phyloP scores from a whole-genome alignment of 2,797 vertebrate genomes.

The Adelosebastes latens region DNA sequence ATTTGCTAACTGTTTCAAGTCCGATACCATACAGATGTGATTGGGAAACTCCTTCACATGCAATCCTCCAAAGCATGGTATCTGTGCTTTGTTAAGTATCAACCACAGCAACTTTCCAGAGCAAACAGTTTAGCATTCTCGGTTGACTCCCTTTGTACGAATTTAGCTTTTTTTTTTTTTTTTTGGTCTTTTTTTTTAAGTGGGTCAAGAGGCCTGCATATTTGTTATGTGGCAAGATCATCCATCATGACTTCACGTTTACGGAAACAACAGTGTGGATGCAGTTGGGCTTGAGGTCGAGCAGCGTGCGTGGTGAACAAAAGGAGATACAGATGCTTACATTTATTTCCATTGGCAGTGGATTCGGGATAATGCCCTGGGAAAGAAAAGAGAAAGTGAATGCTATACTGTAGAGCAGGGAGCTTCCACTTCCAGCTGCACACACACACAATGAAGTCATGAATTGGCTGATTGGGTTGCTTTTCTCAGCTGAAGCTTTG shows the following conservation, averaged over 20 bases:
- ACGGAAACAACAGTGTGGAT: slow-evolving; percentile 65
- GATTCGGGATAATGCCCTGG: slow-evolving; percentile 62
- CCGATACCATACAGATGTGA: slow-evolving; percentile 67
- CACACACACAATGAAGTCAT: slow-evolving; percentile 75
- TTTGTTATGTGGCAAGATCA: slow-evolving; percentile 66
- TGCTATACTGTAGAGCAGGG: slow-evolving; percentile 45
- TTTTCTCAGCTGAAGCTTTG: slow-evolving; percentile 66
- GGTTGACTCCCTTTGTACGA: slow-evolving; percentile 45
- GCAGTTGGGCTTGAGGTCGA: slow-evolving; percentile 57
- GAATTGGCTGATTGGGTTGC: slow-evolving; percentile 70
- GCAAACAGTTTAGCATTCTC: slow-evolving; percentile 45
- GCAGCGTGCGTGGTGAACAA: slow-evolving; percentile 60
- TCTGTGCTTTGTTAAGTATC: slow-evolving; percentile 65
- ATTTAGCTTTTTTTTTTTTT: slow-evolving; percentile 20
- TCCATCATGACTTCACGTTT: slow-evolving; percentile 72
- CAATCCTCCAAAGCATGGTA: slow-evolving; percentile 31
- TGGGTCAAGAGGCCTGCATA: slow-evolving; percentile 59
- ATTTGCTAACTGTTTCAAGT: slow-evolving; percentile 48
- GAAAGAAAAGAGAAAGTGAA: slow-evolving; percentile 72
- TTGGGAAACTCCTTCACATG: slow-evolving; percentile 60
- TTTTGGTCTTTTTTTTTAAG: slow-evolving; percentile 27
- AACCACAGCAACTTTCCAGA: slow-evolving; percentile 44
- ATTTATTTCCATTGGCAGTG: slow-evolving; percentile 78
- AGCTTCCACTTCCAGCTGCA: slow-evolving; percentile 70
- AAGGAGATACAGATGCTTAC: slow-evolving; percentile 80